phyloP scores from a whole-genome alignment of 2,797 vertebrate genomes.

The Gobionotothen gibberifrons region DNA sequence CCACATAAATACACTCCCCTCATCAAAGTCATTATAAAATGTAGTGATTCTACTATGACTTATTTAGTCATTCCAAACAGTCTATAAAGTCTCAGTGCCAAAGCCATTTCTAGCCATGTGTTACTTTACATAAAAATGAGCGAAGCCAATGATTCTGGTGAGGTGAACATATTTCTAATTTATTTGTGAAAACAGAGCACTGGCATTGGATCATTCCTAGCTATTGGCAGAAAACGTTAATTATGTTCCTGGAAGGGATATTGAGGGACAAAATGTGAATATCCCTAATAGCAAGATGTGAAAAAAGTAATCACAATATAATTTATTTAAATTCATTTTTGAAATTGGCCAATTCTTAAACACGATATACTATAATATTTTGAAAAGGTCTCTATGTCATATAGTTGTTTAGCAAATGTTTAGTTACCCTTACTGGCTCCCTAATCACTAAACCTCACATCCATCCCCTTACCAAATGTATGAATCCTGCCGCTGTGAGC shows the following conservation, averaged over 20 bases:
- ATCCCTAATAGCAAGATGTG: neutral
- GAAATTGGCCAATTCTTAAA: neutral
- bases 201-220: neutral
- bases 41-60: no score
- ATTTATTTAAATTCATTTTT: neutral
- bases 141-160: neutral
- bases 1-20: no score
- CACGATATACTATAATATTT: neutral
- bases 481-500: conserved; percentile 99
- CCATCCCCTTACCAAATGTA: conserved; percentile 94
- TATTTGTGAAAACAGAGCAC: neutral
- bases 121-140: no score
- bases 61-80: no score
- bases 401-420: neutral
- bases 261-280: neutral
- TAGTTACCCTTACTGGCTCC: conserved; percentile 13
- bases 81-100: no score
- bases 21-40: no score
- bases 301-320: neutral
- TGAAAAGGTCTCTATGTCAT: neutral
- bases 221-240: neutral
- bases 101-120: no score
- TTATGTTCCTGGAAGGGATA: neutral
- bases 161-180: neutral
- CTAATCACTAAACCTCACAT: conserved; percentile 15